Base-by-base conservation (phyloP, 2,888 invertebrate species). In the Pheosia tremula region DNA sequence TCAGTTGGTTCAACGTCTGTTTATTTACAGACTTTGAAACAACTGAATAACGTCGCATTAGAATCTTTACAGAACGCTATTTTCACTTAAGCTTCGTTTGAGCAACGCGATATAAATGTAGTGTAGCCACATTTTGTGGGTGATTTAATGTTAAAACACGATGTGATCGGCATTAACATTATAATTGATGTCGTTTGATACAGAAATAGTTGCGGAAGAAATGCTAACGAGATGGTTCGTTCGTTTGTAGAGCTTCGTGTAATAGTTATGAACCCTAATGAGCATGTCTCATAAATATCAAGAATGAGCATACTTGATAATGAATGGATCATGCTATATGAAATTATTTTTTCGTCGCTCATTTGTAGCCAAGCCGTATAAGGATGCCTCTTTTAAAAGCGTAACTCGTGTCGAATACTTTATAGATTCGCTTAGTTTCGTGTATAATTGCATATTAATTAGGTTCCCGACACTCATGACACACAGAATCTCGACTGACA, bases 61-160 rank as follows among this genome's bases (percentile, higher is more conserved):
- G 49, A 50, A 13, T 8, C 0, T 7, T 38, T 38, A 36, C 24
- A 52, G 9, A 52, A 24, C 0, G 24, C 24, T 53, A 60, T 66
- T 58, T 4, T 10, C 58, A 60, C 53, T 57, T 52, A 54, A 53
- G 24, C 24, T 24, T 45, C 49, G 45, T 60, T 57, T 55, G 56
- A 53, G 54, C 13, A 0, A n/a, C 38, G 7, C 41, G 36, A 13
- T 45, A 54, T 41, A 45, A 56, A 41, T 10, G 7, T 37, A 55
- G 4, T 43, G 24, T 41, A 47, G 10, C 11, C 7, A 24, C 37
- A 11, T 37, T 37, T 53, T 52, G 41, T 24, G 50, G 50, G 13
- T 62, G 60, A 69, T 64, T 62, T 53, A 47, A 57, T 69, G 57
- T 63, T 61, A 55, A 60, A 66, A 66, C 38, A 53, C 56, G 56